phyloP scores from a whole-genome alignment of 2,888 invertebrate genomes.

The Mamestra brassicae region DNA sequence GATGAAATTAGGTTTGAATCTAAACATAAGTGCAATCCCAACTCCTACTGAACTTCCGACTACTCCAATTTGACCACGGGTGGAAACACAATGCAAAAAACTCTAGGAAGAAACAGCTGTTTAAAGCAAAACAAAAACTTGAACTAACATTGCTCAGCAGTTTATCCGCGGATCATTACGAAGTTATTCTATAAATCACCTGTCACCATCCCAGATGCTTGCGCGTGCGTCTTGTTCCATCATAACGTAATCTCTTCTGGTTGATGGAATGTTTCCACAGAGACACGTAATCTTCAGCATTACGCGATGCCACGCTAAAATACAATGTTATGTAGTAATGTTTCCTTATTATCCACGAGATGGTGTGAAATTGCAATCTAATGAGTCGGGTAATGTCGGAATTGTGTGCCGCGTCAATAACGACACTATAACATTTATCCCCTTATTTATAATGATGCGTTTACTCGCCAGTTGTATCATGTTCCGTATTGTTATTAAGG shows the following conservation, averaged over 20 bases:
- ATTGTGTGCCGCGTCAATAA: constrained; percentile 49
- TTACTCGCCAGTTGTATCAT: constrained; percentile 14
- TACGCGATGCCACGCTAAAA: constrained; percentile 73
- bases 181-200: constrained; percentile 54
- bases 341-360: constrained; percentile 73
- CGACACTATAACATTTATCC: constrained; percentile 39
- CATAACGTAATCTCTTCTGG: constrained; percentile 56
- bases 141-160: constrained; percentile 9
- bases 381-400: constrained; percentile 57
- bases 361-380: constrained; percentile 73
- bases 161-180: constrained; percentile 45
- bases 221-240: constrained; percentile 59
- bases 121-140: constrained; percentile 14
- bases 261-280: constrained; percentile 63
- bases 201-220: constrained; percentile 56
- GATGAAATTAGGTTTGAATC: background rate
- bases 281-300: constrained; percentile 71
- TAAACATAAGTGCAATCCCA: background rate
- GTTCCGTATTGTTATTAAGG: background rate
- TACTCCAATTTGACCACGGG: too few species aligned
- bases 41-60: background rate
- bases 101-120: background rate
- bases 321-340: constrained; percentile 69
- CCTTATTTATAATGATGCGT: constrained; percentile 46
- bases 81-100: constrained; percentile 12